phyloP scores from a whole-genome alignment of 2,113 vertebrate species.

The Dipodomys merriami region DNA sequence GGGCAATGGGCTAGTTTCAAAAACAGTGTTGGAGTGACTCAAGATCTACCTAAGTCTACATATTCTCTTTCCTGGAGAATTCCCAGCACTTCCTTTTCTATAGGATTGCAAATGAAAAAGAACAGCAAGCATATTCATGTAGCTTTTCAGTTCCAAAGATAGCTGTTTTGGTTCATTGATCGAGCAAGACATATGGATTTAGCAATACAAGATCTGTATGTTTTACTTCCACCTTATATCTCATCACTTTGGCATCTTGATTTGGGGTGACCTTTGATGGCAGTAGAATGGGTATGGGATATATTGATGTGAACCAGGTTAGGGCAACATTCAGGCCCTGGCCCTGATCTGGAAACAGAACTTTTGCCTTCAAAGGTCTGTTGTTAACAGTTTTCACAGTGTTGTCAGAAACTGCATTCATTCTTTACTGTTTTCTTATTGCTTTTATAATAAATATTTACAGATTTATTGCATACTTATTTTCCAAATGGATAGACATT shows the following conservation, averaged over 20 bases:
- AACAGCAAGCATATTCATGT: slow-evolving; percentile 58
- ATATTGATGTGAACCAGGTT: neutral
- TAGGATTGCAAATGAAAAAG: slow-evolving; percentile 58
- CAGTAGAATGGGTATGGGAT: neutral
- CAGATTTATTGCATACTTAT: slow-evolving; percentile 79
- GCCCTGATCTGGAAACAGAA: slow-evolving; percentile 70
- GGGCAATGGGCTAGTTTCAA: neutral
- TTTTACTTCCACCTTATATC: slow-evolving; percentile 56
- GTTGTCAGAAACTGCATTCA: slow-evolving; percentile 75
- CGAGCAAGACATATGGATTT: slow-evolving; percentile 74
- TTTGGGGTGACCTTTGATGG: slow-evolving; percentile 39
- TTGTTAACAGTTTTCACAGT: slow-evolving; percentile 77
- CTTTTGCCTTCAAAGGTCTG: slow-evolving; percentile 70
- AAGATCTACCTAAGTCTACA: neutral
- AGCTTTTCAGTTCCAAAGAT: slow-evolving; percentile 63
- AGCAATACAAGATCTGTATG: slow-evolving; percentile 61
- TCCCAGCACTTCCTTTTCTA: slow-evolving; percentile 8
- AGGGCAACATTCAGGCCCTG: slow-evolving; percentile 31
- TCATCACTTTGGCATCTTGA: slow-evolving; percentile 50
- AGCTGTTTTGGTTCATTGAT: slow-evolving; percentile 78
- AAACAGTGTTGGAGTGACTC: neutral
- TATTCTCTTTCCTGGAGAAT: neutral
- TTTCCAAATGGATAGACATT: slow-evolving; percentile 80
- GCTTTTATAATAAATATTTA: slow-evolving; percentile 85
- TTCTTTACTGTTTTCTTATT: slow-evolving; percentile 83